Evolutionary conservation across 2,888 invertebrate genomes (phyloP).

Genomic region (Napeogenes sylphis): DNA sequence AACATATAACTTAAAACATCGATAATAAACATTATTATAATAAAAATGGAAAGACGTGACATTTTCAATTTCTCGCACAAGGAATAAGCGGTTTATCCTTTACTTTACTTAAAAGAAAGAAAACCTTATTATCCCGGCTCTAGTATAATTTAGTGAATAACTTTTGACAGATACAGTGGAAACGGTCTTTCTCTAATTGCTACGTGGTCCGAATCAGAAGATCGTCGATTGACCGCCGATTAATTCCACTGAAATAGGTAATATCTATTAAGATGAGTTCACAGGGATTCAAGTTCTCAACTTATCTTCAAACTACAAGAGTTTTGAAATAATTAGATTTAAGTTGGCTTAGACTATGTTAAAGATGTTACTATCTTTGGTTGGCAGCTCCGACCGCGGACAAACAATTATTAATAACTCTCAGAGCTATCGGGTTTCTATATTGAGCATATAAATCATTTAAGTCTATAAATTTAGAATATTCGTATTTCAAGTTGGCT

Average conservation of each 20-base stretch:
- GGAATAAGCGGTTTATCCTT: not conserved
- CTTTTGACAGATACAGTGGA: conserved; percentile 18
- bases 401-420: too few species aligned
- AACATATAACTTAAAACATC: too few species aligned
- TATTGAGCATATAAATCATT: too few species aligned
- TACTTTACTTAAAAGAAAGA: not conserved
- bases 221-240: conserved; percentile 32
- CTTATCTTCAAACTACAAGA: not conserved
- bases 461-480: too few species aligned
- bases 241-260: conserved; percentile 29
- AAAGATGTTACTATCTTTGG: too few species aligned
- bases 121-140: not conserved
- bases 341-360: not conserved
- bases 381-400: too few species aligned
- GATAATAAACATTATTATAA: too few species aligned
- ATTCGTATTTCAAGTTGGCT: too few species aligned
- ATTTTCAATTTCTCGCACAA: not conserved
- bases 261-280: conserved; percentile 27
- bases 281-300: conserved; percentile 1
- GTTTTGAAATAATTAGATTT: not conserved
- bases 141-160: not conserved
- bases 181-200: conserved; percentile 51
- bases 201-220: conserved; percentile 60
- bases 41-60: not conserved
- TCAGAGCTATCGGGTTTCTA: too few species aligned